Evolutionary conservation across 2,797 vertebrate species (phyloP).

Genomic region (Anolis apletophallus): DNA sequence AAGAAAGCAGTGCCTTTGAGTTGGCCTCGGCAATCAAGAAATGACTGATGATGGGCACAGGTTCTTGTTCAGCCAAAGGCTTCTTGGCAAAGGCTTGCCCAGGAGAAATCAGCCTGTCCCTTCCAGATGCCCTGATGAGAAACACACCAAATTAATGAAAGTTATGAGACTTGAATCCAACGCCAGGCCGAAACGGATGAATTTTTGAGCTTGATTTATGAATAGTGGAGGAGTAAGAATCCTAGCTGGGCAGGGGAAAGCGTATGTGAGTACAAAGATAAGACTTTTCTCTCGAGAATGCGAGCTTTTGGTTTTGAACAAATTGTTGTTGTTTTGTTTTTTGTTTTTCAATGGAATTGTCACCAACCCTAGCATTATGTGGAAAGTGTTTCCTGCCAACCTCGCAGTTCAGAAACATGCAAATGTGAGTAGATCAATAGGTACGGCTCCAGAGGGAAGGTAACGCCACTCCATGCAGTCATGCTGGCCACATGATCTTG

Average conservation of each 20-base stretch:
- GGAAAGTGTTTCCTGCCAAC: too few relatives aligned
- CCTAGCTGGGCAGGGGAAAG: background rate
- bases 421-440: too few relatives aligned
- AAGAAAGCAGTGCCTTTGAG: conserved; percentile 54
- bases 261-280: background rate
- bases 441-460: too few relatives aligned
- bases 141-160: conserved; percentile 64
- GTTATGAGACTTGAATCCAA: conserved; percentile 40
- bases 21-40: conserved; percentile 35
- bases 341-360: background rate
- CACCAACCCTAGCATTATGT: too few relatives aligned
- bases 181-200: conserved; percentile 39
- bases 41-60: conserved; percentile 57
- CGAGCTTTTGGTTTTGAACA: background rate
- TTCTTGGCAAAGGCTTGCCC: conserved; percentile 49
- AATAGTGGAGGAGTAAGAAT: conserved; percentile 33
- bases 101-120: conserved; percentile 52
- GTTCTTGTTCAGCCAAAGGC: conserved; percentile 58
- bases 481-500: too few relatives aligned
- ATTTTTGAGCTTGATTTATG: conserved; percentile 49
- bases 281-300: conserved; percentile 37
- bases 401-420: too few relatives aligned
- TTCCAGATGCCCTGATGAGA: conserved; percentile 67
- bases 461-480: too few relatives aligned
- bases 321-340: background rate